Base-by-base conservation (phyloP, 1,140 invertebrate species). In the Phthorimaea operculella region DNA sequence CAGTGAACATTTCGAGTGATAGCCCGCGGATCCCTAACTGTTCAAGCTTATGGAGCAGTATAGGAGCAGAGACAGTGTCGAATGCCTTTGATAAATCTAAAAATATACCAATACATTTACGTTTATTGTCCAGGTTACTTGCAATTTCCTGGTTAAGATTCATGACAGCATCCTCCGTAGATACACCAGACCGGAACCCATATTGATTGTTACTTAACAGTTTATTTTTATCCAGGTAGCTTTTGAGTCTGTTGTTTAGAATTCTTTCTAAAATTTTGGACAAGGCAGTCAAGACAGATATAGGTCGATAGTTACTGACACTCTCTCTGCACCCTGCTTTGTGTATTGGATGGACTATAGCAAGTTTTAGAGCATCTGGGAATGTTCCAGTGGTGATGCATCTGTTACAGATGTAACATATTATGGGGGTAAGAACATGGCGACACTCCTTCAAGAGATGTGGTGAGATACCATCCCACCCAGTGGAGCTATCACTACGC, bases 261-360 rank as follows among this genome's bases (percentile, higher is more conserved):
- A 47, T 47, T 47, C 16, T 47, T 17, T 47, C 44, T 16, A 47
- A 47, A 17, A 47, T 17, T 17, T 47, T 47, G 8, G 44, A 47
- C 12, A 47, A 9, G 9, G 14, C 16, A 15, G 44, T 47, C 8
- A 47, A 16, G 1, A 47, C 16, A 47, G 44, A n/a, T 47, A 47
- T 47, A 16, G 44, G 44, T 15, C 44, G 7, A 16, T 47, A 47
- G n/a, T 47, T 47, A 9, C 8, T 47, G 16, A 47, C 15, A 15
- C 4, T 15, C 2, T 47, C 16, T 16, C 14, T n/a, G 10, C 8
- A 1, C 1, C 44, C 44, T 14, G 8, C 16, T 16, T 47, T 47
- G 44, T 47, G 16, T 14, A 47, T 16, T 4, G 44, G 44, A 15
- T n/a, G 12, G 15, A 47, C 15, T 9, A 47, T 9, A 3, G 44